Conservation (phyloP, 2,113 vertebrate genomes). For the Stictonetta naevosa region DNA sequence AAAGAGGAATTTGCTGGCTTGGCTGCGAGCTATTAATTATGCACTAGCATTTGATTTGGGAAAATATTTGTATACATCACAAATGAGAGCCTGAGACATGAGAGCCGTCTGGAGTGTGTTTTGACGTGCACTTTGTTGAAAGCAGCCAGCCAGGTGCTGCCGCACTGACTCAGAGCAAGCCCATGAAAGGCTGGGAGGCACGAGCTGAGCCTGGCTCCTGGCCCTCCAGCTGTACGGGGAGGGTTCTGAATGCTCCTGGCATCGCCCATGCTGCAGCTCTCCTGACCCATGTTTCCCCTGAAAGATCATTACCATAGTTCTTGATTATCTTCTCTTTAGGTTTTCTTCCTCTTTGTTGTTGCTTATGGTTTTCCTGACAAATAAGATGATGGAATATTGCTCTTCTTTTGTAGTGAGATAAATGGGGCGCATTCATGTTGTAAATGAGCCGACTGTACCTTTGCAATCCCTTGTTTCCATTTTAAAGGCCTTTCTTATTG, state of each 20-base stretch:
- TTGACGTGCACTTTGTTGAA: neutral
- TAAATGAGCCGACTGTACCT: neutral
- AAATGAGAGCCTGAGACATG: neutral
- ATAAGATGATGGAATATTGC: neutral
- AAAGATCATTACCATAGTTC: neutral
- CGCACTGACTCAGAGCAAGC: neutral
- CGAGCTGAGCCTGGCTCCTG: neutral
- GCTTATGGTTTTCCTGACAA: neutral
- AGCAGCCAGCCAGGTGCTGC: neutral
- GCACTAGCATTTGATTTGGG: neutral
- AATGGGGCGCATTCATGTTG: neutral
- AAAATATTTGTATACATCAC: neutral
- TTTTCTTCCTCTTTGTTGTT: neutral
- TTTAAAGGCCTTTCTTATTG: neutral
- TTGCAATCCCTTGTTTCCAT: neutral
- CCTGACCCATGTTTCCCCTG: neutral
- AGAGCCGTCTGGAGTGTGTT: neutral
- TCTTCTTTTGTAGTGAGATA: neutral
- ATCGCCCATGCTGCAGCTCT: neutral
- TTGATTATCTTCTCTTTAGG: neutral
- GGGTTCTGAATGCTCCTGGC: neutral
- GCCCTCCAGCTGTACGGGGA: accelerated
- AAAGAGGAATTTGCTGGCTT: neutral
- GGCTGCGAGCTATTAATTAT: neutral
- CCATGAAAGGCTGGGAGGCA: neutral